Base-by-base conservation (phyloP, 2,113 vertebrate species). In the Hippocampus zosterae region DNA sequence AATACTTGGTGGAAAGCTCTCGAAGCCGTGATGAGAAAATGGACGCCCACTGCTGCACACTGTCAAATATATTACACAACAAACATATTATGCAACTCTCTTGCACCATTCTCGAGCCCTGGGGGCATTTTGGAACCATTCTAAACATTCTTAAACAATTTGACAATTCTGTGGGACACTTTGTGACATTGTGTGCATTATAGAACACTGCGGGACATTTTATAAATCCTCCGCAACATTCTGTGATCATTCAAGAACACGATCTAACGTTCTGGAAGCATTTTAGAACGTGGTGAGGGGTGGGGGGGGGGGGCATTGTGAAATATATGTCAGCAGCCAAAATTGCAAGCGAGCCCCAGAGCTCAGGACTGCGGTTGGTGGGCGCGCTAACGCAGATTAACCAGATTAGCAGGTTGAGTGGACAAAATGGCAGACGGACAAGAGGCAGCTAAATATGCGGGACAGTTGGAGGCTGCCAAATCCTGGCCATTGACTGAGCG, bases 11-110 rank as follows among this genome's bases (percentile, higher is more conserved):
- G 63, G 91, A 82, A 0, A 92, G 21, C 19, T 91, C 87, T 65
- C 91, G 92, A 5, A 98, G 83, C 69, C 96, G 88, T 67, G 61
- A 77, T 59, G 95, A 92, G 15, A 98, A 91, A 56, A 84, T 69
- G 15, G 91, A 84, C 16, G 97, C 95, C 97, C 97, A 99, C 65
- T 93, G 86, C 81, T 98, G 96, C 84, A 98, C 96, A 69, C 96
- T 98, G 33, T 37, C 5, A 37, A 37, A 37, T 41, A 42, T 3
- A 12, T 33, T 5, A 13, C 6, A 25, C 62, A 65, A 44, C 19
- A 44, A 40, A 40, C 29, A 52, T 33, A 29, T 27, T 27, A 2
- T 27, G 25, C 25, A 27, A 27, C 25, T 27, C 25, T 27, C 25
- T 27, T 27, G 25, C 25, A 27, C 25, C 25, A 27, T 27, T 27